Evolutionary conservation across 2,888 invertebrate genomes (phyloP).

Genomic region (Temnothorax unifasciatus): DNA sequence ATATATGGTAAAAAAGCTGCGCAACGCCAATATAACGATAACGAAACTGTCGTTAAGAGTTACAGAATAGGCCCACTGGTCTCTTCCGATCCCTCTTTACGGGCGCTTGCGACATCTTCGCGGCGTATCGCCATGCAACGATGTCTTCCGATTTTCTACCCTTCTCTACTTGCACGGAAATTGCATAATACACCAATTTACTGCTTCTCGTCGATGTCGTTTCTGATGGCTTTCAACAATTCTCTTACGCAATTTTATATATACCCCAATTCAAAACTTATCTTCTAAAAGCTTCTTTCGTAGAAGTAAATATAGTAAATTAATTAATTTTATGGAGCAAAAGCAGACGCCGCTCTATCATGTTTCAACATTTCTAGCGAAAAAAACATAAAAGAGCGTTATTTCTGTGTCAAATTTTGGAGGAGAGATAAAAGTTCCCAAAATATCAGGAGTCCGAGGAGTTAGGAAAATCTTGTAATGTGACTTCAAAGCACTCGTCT

Average conservation of each 20-base stretch:
- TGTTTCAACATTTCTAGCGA: neutral
- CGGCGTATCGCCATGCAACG: conserved; percentile 31
- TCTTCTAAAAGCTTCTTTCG: neutral
- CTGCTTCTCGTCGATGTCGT: conserved; percentile 16
- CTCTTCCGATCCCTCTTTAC: conserved; percentile 63
- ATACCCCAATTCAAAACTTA: neutral
- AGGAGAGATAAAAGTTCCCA: conserved; percentile 27
- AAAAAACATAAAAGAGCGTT: neutral
- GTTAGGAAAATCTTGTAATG: conserved; percentile 19
- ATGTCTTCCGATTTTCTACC: conserved; percentile 1
- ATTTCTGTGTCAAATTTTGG: conserved; percentile 21
- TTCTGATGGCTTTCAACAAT: neutral
- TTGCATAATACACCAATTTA: conserved; percentile 60
- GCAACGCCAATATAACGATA: no score
- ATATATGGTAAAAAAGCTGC: no score
- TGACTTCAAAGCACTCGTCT: conserved; percentile 29
- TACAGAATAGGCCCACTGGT: no score
- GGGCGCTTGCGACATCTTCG: conserved; percentile 20
- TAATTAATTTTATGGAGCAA: neutral
- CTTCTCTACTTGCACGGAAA: conserved; percentile 24
- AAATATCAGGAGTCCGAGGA: conserved; percentile 16
- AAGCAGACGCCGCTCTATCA: neutral
- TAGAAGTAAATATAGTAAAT: conserved; percentile 1
- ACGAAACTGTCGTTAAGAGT: no score
- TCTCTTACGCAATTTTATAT: neutral